phyloP scores from a whole-genome alignment of 2,797 vertebrate species.

The Mus caroli region DNA sequence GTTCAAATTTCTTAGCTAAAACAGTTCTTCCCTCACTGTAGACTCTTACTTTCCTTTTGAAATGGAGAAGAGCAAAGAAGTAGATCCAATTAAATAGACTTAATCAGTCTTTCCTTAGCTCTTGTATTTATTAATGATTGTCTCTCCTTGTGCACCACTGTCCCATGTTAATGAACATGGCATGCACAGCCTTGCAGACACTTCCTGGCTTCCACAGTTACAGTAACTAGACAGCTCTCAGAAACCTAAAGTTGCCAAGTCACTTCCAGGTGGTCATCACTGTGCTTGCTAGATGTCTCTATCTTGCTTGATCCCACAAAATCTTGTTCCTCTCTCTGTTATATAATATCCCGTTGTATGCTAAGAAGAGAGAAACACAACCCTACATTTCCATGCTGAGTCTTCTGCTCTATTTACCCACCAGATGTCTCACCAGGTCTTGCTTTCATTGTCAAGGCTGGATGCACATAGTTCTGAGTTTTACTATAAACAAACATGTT shows the following conservation, averaged over 20 bases:
- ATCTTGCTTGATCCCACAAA: not conserved
- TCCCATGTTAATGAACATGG: not conserved
- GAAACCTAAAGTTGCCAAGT: conserved; percentile 2
- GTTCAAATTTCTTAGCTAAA: not conserved
- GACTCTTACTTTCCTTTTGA: not conserved
- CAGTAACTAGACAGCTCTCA: not conserved
- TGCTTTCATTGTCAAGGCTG: conserved; percentile 39
- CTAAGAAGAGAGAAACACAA: not conserved
- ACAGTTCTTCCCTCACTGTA: not conserved
- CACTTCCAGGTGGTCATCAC: not conserved
- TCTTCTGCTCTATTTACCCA: conserved; percentile 28
- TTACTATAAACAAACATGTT: conserved; percentile 33
- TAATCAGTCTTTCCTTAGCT: not conserved
- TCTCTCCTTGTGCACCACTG: not conserved
- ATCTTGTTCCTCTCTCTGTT: not conserved
- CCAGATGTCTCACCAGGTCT: conserved; percentile 1
- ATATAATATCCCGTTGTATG: not conserved
- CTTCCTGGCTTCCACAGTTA: not conserved
- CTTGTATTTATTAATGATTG: not conserved
- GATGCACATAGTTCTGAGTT: not conserved
- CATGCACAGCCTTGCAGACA: not conserved
- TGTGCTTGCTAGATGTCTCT: not conserved
- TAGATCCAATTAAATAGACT: not conserved
- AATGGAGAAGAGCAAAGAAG: conserved; percentile 25
- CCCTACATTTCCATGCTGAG: not conserved